Evolutionary conservation across 2,797 vertebrate genomes (phyloP), one percentile per base, ranked within the genome.

Genomic region (Phrynocephalus guinanensis): DNA sequence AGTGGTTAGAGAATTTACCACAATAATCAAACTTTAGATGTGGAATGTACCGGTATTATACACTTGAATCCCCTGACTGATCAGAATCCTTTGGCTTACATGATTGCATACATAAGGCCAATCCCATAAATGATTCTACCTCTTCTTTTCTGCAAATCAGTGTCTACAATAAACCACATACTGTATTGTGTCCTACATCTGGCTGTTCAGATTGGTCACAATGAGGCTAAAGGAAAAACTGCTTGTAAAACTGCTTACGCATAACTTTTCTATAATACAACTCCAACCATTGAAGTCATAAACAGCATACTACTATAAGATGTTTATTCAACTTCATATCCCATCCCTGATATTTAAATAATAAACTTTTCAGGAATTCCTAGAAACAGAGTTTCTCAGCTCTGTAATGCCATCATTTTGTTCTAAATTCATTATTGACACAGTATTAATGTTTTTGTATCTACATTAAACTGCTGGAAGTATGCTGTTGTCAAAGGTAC

Each of bases 1-100:
- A 77, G 48, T 86, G 33, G 71, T 1, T 83, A 70, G 85, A 71
- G 6, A 87, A 78, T 15, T 44, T 15, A 33, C 15, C 2, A 20
- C 85, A 91, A 88, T 93, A 92, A 90, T 76, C 76, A 56, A 75
- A 75, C 73, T 4, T 75, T 44, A 60, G 38, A 79, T 76, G 63
- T 24, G 0, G 8, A 86, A 84, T 20, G 44, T 0, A n/a, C n/a
- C n/a, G n/a, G n/a, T n/a, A 30, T 73, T 84, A 66, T 82, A 44
- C 26, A 10, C 28, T 52, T 9, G 2, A 33, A 75, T 75, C 33
- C 50, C 63, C 9, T 63, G 2, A 63, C 60, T 20, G 60, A 63
- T 63, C 18, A 63, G 60, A 63, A 63, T 63, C 60, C 18, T 20
- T 63, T 63, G 60, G 60, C 60, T 20, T 63, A 63, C 60, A 63